phyloP scores from a whole-genome alignment of 2,113 vertebrate species.

The Balaeniceps rex region DNA sequence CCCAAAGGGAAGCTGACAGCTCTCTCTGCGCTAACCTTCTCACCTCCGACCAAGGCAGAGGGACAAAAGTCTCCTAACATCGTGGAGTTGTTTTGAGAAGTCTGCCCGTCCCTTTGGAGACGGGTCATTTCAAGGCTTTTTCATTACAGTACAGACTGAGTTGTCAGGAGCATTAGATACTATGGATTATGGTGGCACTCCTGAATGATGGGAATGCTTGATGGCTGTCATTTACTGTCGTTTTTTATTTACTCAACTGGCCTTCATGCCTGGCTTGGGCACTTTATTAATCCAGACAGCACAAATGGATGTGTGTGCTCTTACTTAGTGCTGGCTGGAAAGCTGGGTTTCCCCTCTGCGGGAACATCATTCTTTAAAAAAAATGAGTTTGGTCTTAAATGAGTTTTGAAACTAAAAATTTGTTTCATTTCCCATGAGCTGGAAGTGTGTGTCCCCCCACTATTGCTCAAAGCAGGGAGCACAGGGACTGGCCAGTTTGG shows the following conservation, averaged over 20 bases:
- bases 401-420: neutral
- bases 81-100: neutral
- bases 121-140: slow-evolving; percentile 11
- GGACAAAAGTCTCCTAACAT: accelerated
- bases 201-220: slow-evolving; percentile 56
- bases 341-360: neutral
- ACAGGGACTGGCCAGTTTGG: accelerated
- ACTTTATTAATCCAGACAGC: slow-evolving; percentile 53
- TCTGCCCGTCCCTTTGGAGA: neutral
- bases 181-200: slow-evolving; percentile 2
- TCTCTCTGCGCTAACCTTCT: neutral
- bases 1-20: neutral
- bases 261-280: slow-evolving; percentile 27
- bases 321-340: neutral
- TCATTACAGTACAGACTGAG: slow-evolving; percentile 6
- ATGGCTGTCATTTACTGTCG: slow-evolving; percentile 55
- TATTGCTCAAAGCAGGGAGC: neutral
- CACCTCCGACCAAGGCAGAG: neutral
- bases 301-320: slow-evolving; percentile 11
- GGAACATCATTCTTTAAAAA: neutral
- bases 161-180: slow-evolving; percentile 22
- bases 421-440: neutral
- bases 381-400: neutral
- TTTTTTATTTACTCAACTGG: slow-evolving; percentile 60
- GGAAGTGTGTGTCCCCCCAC: neutral